These are phyloP conservation scores for Euproctis similis DNA, from an alignment of 2,888 invertebrate genomes.

Conservation along the genomic window DNA sequence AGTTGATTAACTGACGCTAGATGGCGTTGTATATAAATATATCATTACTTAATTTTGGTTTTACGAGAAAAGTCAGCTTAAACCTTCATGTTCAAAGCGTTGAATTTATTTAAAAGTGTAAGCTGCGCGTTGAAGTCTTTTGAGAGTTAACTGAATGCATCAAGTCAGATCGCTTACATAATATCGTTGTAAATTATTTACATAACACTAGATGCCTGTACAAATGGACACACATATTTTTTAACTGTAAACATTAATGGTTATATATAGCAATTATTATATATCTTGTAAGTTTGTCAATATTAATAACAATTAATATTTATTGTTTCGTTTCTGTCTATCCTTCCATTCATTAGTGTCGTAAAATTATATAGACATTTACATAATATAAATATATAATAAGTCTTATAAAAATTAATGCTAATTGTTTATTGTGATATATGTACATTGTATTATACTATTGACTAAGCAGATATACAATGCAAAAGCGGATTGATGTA, in stretches of 20 bases:
- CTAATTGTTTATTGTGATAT: not conserved
- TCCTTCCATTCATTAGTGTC: constrained; percentile 9
- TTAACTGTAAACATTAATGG: constrained; percentile 8
- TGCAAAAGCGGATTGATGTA: too few relatives aligned
- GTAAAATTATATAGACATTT: constrained; percentile 1
- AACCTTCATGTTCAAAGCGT: too few relatives aligned
- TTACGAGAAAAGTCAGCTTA: too few relatives aligned
- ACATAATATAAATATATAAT: constrained; percentile 1
- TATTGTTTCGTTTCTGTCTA: constrained; percentile 4
- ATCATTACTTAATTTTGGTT: too few relatives aligned
- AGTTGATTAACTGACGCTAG: too few relatives aligned
- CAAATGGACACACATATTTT: constrained; percentile 9
- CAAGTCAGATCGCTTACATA: constrained; percentile 15
- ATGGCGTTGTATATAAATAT: too few relatives aligned
- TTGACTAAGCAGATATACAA: too few relatives aligned
- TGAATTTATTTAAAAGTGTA: too few relatives aligned
- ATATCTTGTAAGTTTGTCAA: constrained; percentile 12
- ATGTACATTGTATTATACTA: not conserved
- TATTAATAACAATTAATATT: constrained; percentile 9
- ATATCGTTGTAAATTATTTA: constrained; percentile 21
- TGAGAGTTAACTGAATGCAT: constrained; percentile 20
- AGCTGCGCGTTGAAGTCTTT: constrained; percentile 45
- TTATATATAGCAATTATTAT: constrained; percentile 10
- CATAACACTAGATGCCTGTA: constrained; percentile 22
- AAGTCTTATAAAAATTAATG: not conserved